Conservation (phyloP, 2,113 vertebrate genomes). For the Nipponia nippon region DNA sequence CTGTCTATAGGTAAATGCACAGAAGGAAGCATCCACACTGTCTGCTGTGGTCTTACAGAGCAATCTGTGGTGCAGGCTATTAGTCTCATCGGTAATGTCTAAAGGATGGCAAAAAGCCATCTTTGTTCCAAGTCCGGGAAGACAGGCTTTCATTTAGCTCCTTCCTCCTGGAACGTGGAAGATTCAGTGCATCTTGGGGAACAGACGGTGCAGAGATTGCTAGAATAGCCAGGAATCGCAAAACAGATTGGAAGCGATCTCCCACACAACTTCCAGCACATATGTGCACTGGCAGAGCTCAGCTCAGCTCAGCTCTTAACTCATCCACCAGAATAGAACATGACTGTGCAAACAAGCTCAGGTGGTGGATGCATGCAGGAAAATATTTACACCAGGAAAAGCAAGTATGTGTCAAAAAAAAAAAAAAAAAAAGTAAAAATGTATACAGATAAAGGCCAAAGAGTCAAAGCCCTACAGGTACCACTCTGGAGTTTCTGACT, state of each 20-base stretch:
- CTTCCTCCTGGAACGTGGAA: neutral
- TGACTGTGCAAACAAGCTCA: neutral
- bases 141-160: constrained; percentile 4
- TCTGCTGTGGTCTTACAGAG: neutral
- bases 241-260: constrained; percentile 41
- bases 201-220: constrained; percentile 49
- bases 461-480: neutral
- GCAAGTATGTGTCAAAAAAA: neutral
- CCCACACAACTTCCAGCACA: constrained; percentile 41
- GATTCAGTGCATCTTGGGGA: neutral
- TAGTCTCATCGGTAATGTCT: neutral
- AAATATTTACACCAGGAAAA: constrained; percentile 18
- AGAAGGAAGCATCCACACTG: neutral
- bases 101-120: constrained; percentile 14
- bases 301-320: constrained; percentile 13
- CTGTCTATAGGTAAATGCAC: neutral
- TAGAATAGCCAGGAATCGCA: constrained; percentile 22
- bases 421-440: neutral
- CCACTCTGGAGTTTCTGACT: neutral
- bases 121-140: constrained; percentile 37
- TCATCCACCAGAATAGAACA: constrained; percentile 41
- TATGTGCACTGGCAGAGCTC: constrained; percentile 24
- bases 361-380: neutral
- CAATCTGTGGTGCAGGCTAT: neutral
- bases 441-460: neutral